Percentiles rank a stretch among this genome's conserved stretches.
Conservation (phyloP, 2,888 invertebrate species). For the Diadromus collaris region DNA sequence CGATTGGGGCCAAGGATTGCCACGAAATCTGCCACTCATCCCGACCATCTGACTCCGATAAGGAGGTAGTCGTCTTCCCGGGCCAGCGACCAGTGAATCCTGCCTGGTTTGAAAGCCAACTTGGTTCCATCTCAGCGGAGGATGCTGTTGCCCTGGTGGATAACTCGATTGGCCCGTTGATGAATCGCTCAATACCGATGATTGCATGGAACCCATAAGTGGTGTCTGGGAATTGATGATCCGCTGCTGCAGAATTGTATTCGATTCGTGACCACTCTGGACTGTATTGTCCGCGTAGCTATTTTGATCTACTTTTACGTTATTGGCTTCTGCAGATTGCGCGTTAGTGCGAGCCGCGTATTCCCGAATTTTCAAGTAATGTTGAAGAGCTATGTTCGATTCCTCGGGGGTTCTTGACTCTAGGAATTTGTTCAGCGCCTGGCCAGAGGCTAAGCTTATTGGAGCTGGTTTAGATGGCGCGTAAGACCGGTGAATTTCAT, state of each 20-base stretch:
- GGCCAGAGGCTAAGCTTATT: constrained; percentile 15
- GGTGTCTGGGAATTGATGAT: background rate
- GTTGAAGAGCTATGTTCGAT: constrained; percentile 71
- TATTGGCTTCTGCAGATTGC: background rate
- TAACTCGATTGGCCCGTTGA: constrained; percentile 5
- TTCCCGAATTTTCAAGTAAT: constrained; percentile 65
- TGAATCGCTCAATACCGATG: background rate
- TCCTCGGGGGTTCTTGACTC: constrained; percentile 76
- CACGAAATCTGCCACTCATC: constrained; percentile 20
- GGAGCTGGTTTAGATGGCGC: background rate
- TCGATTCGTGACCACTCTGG: background rate
- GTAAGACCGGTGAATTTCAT: background rate
- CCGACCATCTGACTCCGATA: constrained; percentile 37
- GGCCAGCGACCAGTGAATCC: constrained; percentile 27
- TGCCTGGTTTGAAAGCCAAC: constrained; percentile 40
- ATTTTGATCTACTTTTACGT: background rate
- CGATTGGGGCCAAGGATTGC: constrained; percentile 62
- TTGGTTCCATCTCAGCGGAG: constrained; percentile 39
- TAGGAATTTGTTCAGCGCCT: constrained; percentile 71
- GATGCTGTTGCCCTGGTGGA: constrained; percentile 12
- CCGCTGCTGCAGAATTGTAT: constrained; percentile 9
- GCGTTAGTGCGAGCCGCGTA: background rate
- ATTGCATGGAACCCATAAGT: background rate
- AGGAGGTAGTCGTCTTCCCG: constrained; percentile 38
- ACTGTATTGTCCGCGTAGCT: background rate